phyloP scores from a whole-genome alignment of 2,113 vertebrate genomes.

The Siniperca knerii region DNA sequence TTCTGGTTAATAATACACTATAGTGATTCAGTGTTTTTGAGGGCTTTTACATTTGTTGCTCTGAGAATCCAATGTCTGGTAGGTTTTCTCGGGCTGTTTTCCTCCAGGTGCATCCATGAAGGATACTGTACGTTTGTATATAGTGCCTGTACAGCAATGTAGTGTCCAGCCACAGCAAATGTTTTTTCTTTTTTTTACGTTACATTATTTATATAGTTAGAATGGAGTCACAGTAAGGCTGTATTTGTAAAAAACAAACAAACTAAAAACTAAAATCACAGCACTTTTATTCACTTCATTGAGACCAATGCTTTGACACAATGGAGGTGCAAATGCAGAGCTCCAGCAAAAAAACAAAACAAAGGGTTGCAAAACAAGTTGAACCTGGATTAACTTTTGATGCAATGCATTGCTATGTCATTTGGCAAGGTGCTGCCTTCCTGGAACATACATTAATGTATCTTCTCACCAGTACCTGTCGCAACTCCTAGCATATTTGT shows the following conservation, averaged over 20 bases:
- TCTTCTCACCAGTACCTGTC: too few species aligned
- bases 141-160: background rate
- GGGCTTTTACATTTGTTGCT: conserved; percentile 1
- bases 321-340: background rate
- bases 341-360: background rate
- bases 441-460: background rate
- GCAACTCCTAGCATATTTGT: too few species aligned
- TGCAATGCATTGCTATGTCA: background rate
- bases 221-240: background rate
- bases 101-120: background rate
- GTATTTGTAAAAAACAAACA: background rate
- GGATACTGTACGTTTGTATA: background rate
- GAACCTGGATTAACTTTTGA: background rate
- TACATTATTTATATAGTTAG: background rate
- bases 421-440: background rate
- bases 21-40: conserved; percentile 16
- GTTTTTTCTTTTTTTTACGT: background rate
- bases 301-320: background rate
- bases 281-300: background rate
- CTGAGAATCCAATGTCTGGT: background rate
- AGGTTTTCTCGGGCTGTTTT: background rate
- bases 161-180: background rate
- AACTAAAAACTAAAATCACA: background rate
- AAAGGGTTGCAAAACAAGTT: background rate
- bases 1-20: conserved; percentile 26